A percentile compares a stretch with the other conserved stretches of the same genome.
These are phyloP conservation scores for Falco novaeseelandiae DNA, from an alignment of 2,797 vertebrate genomes.

Conservation along the genomic window DNA sequence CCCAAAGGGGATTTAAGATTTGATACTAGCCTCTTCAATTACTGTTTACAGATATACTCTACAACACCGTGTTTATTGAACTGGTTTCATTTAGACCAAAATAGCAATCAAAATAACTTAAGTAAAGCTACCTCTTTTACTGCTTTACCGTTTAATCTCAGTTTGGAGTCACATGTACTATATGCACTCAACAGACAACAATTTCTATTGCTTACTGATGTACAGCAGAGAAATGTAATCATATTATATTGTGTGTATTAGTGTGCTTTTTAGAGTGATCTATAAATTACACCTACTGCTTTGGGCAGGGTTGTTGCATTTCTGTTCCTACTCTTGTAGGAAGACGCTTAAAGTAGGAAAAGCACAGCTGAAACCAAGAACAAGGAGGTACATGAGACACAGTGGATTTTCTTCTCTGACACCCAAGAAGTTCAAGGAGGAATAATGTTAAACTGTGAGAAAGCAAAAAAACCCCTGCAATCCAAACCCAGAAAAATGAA, in stretches of 20 bases:
- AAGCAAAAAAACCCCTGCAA: not conserved
- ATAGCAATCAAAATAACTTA: conserved; percentile 36
- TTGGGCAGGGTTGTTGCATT: not conserved
- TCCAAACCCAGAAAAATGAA: not conserved
- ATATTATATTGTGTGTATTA: conserved; percentile 30
- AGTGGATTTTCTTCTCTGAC: not conserved
- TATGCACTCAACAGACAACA: not conserved
- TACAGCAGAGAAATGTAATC: conserved; percentile 36
- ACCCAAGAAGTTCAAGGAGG: not conserved
- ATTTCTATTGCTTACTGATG: conserved; percentile 5
- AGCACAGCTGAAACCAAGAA: not conserved
- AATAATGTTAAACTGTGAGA: not conserved
- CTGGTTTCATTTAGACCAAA: conserved; percentile 1
- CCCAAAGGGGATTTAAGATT: conserved; percentile 15
- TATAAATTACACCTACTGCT: conserved; percentile 46
- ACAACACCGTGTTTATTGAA: not conserved
- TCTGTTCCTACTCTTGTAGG: not conserved
- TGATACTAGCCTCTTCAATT: conserved; percentile 12
- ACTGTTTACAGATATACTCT: not conserved
- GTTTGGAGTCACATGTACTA: not conserved
- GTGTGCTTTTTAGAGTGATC: not conserved
- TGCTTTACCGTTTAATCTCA: conserved; percentile 23
- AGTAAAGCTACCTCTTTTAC: not conserved
- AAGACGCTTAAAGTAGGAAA: not conserved
- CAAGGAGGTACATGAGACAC: not conserved